These are phyloP conservation scores for Chaunax sp. DNA, from an alignment of 2,797 vertebrate species.

Conservation along the genomic window DNA sequence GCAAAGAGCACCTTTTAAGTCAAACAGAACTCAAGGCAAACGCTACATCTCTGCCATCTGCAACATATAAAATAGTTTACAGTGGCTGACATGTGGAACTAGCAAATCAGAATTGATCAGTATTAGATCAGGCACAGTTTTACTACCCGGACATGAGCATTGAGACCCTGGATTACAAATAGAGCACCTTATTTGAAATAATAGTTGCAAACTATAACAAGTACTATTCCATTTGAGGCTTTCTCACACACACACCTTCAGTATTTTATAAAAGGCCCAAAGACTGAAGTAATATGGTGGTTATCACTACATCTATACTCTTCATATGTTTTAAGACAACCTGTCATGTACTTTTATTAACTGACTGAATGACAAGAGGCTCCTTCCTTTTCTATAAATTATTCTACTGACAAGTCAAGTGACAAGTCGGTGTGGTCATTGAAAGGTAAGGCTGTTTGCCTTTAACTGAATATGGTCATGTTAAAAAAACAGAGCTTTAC, in stretches of 20 bases:
- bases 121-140: background rate
- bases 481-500: background rate
- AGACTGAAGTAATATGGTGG: background rate
- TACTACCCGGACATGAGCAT: background rate
- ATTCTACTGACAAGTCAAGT: too few relatives aligned
- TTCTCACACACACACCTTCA: too few relatives aligned
- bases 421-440: background rate
- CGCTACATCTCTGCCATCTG: background rate
- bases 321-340: background rate
- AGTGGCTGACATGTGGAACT: background rate
- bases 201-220: too few relatives aligned
- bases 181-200: too few relatives aligned
- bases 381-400: background rate
- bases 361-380: background rate
- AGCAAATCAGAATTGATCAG: background rate
- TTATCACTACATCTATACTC: background rate
- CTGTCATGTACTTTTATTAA: background rate
- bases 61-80: background rate
- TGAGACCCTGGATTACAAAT: background rate
- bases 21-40: conserved; percentile 1
- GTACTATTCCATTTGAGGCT: too few relatives aligned
- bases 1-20: background rate
- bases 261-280: too few relatives aligned
- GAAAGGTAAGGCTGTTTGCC: too few relatives aligned
- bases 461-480: too few relatives aligned